Conservation (phyloP, 2,797 vertebrate species). For the Cynopterus sphinx region DNA sequence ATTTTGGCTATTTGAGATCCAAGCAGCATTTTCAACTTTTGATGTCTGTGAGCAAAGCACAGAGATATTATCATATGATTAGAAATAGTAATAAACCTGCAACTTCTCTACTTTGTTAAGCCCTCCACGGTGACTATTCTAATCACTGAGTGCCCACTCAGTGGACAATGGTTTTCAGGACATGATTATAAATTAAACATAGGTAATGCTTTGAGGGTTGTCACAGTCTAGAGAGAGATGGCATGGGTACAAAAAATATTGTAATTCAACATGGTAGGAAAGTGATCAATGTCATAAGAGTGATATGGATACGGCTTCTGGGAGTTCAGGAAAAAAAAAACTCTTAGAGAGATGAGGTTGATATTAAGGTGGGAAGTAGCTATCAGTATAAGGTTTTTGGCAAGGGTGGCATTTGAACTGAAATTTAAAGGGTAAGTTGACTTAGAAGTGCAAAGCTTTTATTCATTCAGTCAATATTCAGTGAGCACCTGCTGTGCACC, state of each 20-base stretch:
- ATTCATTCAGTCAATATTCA: neutral
- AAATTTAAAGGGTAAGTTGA: constrained; percentile 36
- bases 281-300: neutral
- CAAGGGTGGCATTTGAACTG: neutral
- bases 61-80: constrained; percentile 8
- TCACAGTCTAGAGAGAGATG: neutral
- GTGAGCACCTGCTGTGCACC: neutral
- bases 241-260: neutral
- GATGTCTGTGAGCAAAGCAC: constrained; percentile 24
- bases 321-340: neutral
- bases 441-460: neutral
- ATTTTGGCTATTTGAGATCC: constrained; percentile 7
- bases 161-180: neutral
- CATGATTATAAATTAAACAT: neutral
- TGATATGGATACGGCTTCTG: neutral
- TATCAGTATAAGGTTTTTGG: neutral
- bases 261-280: neutral
- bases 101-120: neutral
- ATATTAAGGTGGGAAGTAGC: neutral
- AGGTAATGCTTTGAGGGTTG: neutral
- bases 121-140: neutral
- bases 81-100: constrained; percentile 20
- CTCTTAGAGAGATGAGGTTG: neutral
- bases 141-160: neutral
- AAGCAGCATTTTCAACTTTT: constrained; percentile 33